These are phyloP conservation scores for Stichodactyla helianthus DNA, from an alignment of 64 coral and sea anemone genomes.

Conservation along the genomic window DNA sequence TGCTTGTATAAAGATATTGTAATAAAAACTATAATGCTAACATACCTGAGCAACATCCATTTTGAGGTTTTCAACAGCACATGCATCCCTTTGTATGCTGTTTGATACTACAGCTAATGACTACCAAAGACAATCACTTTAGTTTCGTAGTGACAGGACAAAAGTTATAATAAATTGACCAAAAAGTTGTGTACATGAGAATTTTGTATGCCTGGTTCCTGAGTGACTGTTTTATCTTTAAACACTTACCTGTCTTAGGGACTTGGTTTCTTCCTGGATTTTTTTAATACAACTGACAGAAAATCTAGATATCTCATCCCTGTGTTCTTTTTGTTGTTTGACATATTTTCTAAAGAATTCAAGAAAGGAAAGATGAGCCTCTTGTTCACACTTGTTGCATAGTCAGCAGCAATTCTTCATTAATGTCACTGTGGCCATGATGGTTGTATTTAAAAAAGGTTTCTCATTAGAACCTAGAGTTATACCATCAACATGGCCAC, in stretches of 20 bases:
- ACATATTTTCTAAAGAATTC: slow-evolving; percentile 79
- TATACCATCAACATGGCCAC: too few species aligned
- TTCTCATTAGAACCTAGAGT: too few species aligned
- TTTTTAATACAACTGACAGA: slow-evolving; percentile 86
- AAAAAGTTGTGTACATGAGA: too few species aligned
- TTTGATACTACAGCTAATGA: slow-evolving; percentile 84
- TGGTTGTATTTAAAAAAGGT: too few species aligned
- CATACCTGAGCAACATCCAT: slow-evolving; percentile 60
- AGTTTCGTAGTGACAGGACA: too few species aligned
- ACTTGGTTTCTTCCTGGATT: slow-evolving; percentile 75
- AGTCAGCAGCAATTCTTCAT: neutral
- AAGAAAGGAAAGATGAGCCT: neutral
- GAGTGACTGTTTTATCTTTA: too few species aligned
- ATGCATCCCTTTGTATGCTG: slow-evolving; percentile 92
- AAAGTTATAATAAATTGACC: too few species aligned
- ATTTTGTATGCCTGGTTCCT: too few species aligned
- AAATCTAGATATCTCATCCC: slow-evolving; percentile 88
- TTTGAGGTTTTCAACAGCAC: slow-evolving; percentile 96
- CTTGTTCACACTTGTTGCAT: too few species aligned
- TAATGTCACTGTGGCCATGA: too few species aligned
- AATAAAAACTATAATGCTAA: neutral
- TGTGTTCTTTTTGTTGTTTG: slow-evolving; percentile 87
- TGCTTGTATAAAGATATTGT: neutral
- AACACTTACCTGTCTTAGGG: slow-evolving; percentile 69
- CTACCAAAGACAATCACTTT: slow-evolving; percentile 28